These are phyloP conservation scores for Papilio protenor DNA, from an alignment of 2,888 invertebrate species.

Conservation along the genomic window DNA sequence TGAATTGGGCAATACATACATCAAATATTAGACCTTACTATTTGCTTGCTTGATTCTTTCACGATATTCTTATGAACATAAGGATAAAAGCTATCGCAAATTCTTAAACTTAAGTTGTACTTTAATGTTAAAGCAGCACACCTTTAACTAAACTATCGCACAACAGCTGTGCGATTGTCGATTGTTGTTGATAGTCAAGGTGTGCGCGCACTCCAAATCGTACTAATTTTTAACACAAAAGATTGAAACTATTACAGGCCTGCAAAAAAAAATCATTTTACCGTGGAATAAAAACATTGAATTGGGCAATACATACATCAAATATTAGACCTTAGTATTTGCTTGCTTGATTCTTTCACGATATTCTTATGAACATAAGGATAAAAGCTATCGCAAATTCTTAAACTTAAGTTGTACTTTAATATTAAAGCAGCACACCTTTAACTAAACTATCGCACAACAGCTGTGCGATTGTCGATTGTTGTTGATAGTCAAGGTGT, in stretches of 20 bases:
- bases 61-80: background rate
- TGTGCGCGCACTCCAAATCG: background rate
- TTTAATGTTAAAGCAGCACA: too few species aligned
- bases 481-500: too few species aligned
- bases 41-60: background rate
- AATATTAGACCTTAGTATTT: conserved; percentile 26
- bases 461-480: too few species aligned
- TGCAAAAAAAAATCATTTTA: background rate
- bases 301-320: conserved; percentile 52
- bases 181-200: too few species aligned
- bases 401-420: too few species aligned
- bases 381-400: background rate
- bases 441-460: too few species aligned
- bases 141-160: too few species aligned
- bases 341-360: background rate
- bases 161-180: too few species aligned
- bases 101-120: background rate
- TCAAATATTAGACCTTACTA: conserved; percentile 28
- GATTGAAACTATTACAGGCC: too few species aligned
- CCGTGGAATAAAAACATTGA: conserved; percentile 56
- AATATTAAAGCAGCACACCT: too few species aligned
- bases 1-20: conserved; percentile 54
- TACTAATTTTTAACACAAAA: background rate
- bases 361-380: background rate
- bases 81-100: background rate